Evolutionary conservation across 2,797 vertebrate genomes (phyloP).

Genomic region (Chanos chanos): DNA sequence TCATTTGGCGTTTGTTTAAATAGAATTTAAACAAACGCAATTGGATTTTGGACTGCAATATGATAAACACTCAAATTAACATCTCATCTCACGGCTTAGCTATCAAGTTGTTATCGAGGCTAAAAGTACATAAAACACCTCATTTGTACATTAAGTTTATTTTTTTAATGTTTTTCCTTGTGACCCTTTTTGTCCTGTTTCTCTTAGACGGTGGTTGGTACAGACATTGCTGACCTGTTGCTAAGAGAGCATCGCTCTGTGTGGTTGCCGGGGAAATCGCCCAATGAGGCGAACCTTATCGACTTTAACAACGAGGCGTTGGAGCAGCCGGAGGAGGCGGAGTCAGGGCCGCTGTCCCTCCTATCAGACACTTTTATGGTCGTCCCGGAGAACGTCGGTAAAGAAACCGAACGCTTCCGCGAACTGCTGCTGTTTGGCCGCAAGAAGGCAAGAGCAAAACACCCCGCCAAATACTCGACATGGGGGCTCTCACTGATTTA

Average conservation of each 20-base stretch:
- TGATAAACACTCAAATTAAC: too few species aligned
- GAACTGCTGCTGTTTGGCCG: conserved; percentile 93
- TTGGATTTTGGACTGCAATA: too few species aligned
- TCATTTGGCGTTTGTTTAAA: too few species aligned
- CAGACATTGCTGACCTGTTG: conserved; percentile 91
- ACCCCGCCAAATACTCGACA: too few species aligned
- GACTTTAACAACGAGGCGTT: conserved; percentile 92
- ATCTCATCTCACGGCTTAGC: too few species aligned
- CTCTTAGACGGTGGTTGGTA: conserved; percentile 92
- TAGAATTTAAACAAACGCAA: too few species aligned
- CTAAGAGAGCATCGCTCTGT: conserved; percentile 90
- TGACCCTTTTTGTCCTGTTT: neutral
- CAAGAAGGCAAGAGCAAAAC: conserved; percentile 88
- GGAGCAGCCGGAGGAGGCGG: conserved; percentile 83
- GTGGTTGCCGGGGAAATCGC: conserved; percentile 96
- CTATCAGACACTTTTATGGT: conserved; percentile 82
- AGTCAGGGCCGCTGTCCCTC: conserved; percentile 86
- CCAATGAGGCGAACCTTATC: conserved; percentile 95
- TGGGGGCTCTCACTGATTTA: neutral
- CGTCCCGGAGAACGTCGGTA: conserved; percentile 73
- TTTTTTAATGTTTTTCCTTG: neutral
- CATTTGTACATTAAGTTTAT: neutral
- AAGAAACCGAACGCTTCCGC: conserved; percentile 90
- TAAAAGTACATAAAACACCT: too few species aligned
- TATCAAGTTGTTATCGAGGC: too few species aligned